Evolutionary conservation across 2,888 invertebrate genomes (phyloP), one percentile per base, ranked within the genome.

Genomic region (Idaea aversata): DNA sequence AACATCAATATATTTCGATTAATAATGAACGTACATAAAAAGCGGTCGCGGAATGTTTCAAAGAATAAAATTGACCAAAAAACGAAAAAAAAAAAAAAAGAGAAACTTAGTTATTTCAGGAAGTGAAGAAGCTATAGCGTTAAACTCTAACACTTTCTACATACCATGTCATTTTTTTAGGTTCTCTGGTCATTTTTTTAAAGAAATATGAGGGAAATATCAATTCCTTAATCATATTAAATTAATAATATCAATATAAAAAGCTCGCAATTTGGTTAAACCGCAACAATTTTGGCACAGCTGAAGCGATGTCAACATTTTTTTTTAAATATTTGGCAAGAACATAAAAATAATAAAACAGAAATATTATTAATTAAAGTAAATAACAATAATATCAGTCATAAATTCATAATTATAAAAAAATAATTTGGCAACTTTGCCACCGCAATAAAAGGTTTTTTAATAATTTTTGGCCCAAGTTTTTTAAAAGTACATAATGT

Each of bases 271-370:
- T 59, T 59, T 78, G 80, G 80, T 82, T 68, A 72, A 47, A 86
- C 81, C 82, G 79, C 76, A 65, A 71, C 72, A 74, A 76, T 74
- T 86, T 87, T 87, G 87, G 87, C 87, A 87, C 86, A 78, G 85
- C 79, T 84, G 80, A 47, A 47, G 47, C 47, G 47, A 47, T 47
- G 47, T 47, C 13, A 47, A 47, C 13, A 10, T 47, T 47, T 6
- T 47, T 47, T 47, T 47, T 47, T 47, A 47, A 4, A 47, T 47
- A 47, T 47, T 47, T 47, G 47, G 47, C 47, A 47, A 47, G 47
- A 47, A 47, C 7, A 47, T 47, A 10, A 47, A 13, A 47, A 47
- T 47, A 47, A 7, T 13, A 47, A 47, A 13, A 47, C 10, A 7
- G 10, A 7, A 36, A 7, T 36, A 36, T 36, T 5, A 36, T 36